A percentile compares a stretch with the other conserved stretches of the same genome.
Conservation (phyloP, 2,888 invertebrate genomes). For the Drosophila maculinotata region DNA sequence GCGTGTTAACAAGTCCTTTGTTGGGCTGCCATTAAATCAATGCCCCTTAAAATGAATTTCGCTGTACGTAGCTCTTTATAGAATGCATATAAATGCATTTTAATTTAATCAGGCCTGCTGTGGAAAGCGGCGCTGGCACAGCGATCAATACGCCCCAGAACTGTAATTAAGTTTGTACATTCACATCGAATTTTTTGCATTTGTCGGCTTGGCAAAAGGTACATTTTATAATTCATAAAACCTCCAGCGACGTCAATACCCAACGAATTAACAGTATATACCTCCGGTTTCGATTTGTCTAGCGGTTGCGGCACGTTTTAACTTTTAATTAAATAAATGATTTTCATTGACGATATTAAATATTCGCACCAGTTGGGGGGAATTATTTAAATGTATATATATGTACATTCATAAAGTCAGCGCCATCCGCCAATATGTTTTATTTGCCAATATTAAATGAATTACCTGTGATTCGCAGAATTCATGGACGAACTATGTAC, state of each 20-base stretch:
- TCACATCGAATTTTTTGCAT: slow-evolving; percentile 44
- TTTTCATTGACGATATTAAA: slow-evolving; percentile 57
- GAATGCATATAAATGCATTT: slow-evolving; percentile 54
- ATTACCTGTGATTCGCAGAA: slow-evolving; percentile 22
- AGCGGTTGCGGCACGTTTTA: slow-evolving; percentile 63
- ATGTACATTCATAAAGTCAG: no score
- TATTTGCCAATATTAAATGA: slow-evolving; percentile 34
- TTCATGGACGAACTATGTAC: neutral
- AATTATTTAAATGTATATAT: slow-evolving; percentile 49
- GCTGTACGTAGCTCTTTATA: slow-evolving; percentile 8
- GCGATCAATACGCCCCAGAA: slow-evolving; percentile 16
- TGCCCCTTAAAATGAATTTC: slow-evolving; percentile 37
- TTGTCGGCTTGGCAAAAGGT: slow-evolving; percentile 7
- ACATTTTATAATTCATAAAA: slow-evolving; percentile 43
- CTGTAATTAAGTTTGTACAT: slow-evolving; percentile 70
- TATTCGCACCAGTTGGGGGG: slow-evolving; percentile 36
- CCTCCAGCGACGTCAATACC: slow-evolving; percentile 10
- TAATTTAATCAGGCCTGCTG: slow-evolving; percentile 54
- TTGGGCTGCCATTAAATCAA: slow-evolving; percentile 25
- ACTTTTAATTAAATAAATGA: slow-evolving; percentile 77
- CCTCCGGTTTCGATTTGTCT: slow-evolving; percentile 3
- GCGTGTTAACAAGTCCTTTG: slow-evolving; percentile 10
- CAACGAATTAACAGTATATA: slow-evolving; percentile 23
- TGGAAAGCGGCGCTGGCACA: slow-evolving; percentile 13
- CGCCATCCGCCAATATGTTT: slow-evolving; percentile 12